These are phyloP conservation scores for Cydia fagiglandana DNA, from an alignment of 1,140 invertebrate genomes.

Conservation along the genomic window DNA sequence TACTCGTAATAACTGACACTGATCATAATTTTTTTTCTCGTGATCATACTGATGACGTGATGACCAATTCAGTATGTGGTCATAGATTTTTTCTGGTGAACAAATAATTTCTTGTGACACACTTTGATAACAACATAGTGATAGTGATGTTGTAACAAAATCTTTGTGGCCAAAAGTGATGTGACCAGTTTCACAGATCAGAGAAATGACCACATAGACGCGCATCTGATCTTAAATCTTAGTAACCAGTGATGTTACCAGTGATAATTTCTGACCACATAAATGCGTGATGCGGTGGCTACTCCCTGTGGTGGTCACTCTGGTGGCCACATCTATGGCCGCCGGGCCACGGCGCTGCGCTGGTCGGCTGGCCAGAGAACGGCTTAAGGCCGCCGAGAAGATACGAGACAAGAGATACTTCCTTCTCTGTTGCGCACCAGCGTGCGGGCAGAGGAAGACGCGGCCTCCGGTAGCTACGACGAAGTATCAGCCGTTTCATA, in stretches of 20 bases:
- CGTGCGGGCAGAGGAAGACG: constrained; percentile 48
- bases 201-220: no score
- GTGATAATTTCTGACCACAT: neutral
- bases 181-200: constrained; percentile 7
- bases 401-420: constrained; percentile 68
- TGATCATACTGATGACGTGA: no score
- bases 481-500: constrained; percentile 69
- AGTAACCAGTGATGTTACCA: neutral
- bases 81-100: no score
- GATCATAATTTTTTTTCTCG: no score
- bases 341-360: constrained; percentile 57
- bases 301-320: constrained; percentile 36
- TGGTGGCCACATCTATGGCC: constrained; percentile 36
- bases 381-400: constrained; percentile 70
- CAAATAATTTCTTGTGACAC: no score
- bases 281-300: constrained; percentile 53
- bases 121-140: no score
- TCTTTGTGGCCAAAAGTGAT: constrained; percentile 15
- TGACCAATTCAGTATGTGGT: no score
- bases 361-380: constrained; percentile 58
- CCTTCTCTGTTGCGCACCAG: constrained; percentile 57
- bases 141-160: neutral
- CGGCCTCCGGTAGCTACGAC: constrained; percentile 52
- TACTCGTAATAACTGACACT: no score
- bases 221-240: neutral